Percentiles rank a stretch among this genome's conserved stretches.
phyloP scores from a whole-genome alignment of 2,113 vertebrate genomes.

The Mohoua ochrocephala region DNA sequence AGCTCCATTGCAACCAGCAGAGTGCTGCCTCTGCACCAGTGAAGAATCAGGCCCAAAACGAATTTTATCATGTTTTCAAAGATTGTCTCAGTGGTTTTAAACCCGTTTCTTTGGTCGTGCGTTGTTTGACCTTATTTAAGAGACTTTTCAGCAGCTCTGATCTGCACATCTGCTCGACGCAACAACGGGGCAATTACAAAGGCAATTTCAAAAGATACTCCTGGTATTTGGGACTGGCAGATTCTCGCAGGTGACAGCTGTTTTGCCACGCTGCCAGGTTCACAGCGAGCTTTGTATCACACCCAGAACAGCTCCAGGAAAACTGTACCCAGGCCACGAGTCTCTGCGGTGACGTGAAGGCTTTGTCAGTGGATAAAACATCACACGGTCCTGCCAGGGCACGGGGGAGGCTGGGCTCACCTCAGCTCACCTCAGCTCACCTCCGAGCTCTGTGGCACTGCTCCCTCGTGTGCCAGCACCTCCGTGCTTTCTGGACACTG shows the following conservation, averaged over 20 bases:
- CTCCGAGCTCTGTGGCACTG: rapidly evolving
- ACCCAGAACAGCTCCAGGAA: not conserved
- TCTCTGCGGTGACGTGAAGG: not conserved
- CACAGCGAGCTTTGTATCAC: not conserved
- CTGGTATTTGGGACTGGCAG: not conserved
- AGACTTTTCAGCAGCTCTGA: not conserved
- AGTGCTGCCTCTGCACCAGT: not conserved
- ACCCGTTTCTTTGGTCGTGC: not conserved
- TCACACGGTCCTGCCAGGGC: not conserved
- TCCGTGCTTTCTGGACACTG: not conserved
- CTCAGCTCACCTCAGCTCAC: not conserved
- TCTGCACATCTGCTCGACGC: not conserved
- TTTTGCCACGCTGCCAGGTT: not conserved
- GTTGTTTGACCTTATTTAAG: not conserved
- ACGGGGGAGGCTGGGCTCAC: not conserved
- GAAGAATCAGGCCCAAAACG: not conserved
- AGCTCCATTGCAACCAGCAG: not conserved
- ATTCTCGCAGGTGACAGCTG: constrained; percentile 48
- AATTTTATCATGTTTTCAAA: not conserved
- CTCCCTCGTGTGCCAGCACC: not conserved
- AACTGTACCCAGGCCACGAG: not conserved
- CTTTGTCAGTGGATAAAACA: not conserved
- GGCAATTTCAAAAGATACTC: not conserved
- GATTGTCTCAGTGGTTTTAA: not conserved
- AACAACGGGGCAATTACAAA: constrained; percentile 9